These are phyloP conservation scores for Lucinisca nassula DNA, from an alignment of 2,888 invertebrate genomes.

Conservation along the genomic window DNA sequence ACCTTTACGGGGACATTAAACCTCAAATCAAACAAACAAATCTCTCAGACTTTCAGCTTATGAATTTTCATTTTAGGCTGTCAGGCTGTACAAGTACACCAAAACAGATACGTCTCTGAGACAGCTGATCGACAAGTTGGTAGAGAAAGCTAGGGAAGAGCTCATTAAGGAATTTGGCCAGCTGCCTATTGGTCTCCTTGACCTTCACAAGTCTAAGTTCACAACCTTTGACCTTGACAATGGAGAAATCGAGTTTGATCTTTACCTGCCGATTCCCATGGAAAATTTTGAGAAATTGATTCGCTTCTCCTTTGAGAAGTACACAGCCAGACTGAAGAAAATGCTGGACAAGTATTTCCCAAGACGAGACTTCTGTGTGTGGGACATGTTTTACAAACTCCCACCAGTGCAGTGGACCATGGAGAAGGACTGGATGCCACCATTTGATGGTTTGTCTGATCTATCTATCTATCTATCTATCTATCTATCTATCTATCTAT, in stretches of 20 bases:
- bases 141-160: slow-evolving; percentile 62
- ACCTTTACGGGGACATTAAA: no score
- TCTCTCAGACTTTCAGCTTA: no score
- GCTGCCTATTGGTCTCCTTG: slow-evolving; percentile 74
- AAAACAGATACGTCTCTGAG: slow-evolving; percentile 70
- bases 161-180: slow-evolving; percentile 72
- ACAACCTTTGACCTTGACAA: slow-evolving; percentile 82
- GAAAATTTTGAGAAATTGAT: slow-evolving; percentile 78
- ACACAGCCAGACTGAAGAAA: slow-evolving; percentile 60
- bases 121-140: slow-evolving; percentile 59
- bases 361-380: slow-evolving; percentile 89
- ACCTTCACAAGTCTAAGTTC: slow-evolving; percentile 81
- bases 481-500: no score
- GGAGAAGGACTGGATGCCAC: slow-evolving; percentile 95
- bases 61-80: slow-evolving; percentile 68
- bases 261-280: slow-evolving; percentile 79
- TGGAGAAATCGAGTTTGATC: slow-evolving; percentile 84
- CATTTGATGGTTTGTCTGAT: slow-evolving; percentile 93
- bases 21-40: no score
- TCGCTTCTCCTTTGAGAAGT: slow-evolving; percentile 66
- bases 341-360: slow-evolving; percentile 72
- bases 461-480: no score
- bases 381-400: slow-evolving; percentile 93
- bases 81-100: slow-evolving; percentile 78
- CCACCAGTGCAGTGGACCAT: slow-evolving; percentile 90